Conservation (phyloP, 2,888 invertebrate genomes). For the Carabus problematicus region DNA sequence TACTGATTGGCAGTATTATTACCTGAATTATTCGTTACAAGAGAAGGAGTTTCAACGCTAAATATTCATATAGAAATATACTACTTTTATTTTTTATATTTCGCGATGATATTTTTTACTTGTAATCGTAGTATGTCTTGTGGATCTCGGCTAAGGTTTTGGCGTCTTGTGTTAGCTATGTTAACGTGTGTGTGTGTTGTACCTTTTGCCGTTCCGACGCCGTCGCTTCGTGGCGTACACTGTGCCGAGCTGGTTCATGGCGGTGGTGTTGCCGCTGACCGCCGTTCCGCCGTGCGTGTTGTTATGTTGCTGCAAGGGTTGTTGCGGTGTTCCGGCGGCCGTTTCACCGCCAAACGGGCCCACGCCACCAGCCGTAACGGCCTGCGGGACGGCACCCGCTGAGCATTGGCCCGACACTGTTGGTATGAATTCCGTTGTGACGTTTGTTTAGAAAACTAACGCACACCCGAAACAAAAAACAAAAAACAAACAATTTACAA, state of each 20-base stretch:
- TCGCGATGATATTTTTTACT: too few relatives aligned
- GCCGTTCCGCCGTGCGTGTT: constrained; percentile 42
- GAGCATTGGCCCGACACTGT: constrained; percentile 57
- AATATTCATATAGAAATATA: too few relatives aligned
- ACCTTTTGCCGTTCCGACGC: constrained; percentile 96
- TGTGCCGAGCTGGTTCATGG: constrained; percentile 91
- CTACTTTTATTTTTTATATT: too few relatives aligned
- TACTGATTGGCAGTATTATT: too few relatives aligned
- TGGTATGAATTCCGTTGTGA: constrained; percentile 56
- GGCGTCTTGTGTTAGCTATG: too few relatives aligned
- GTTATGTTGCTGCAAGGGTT: constrained; percentile 52
- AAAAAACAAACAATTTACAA: background rate
- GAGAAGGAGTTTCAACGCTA: too few relatives aligned
- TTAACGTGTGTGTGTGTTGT: constrained; percentile 58
- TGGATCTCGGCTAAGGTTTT: too few relatives aligned
- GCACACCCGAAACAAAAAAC: constrained; percentile 9
- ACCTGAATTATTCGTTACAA: too few relatives aligned
- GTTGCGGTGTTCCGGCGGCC: constrained; percentile 53
- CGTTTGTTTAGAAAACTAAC: constrained; percentile 44
- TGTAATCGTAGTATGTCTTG: too few relatives aligned
- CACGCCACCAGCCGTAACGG: constrained; percentile 50
- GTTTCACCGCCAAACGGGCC: constrained; percentile 56
- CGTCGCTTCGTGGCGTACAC: constrained; percentile 97
- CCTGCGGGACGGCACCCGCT: constrained; percentile 51
- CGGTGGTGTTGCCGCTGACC: constrained; percentile 56